Base-by-base conservation (phyloP, 2,797 vertebrate genomes). In the Macropus fuliginosus region DNA sequence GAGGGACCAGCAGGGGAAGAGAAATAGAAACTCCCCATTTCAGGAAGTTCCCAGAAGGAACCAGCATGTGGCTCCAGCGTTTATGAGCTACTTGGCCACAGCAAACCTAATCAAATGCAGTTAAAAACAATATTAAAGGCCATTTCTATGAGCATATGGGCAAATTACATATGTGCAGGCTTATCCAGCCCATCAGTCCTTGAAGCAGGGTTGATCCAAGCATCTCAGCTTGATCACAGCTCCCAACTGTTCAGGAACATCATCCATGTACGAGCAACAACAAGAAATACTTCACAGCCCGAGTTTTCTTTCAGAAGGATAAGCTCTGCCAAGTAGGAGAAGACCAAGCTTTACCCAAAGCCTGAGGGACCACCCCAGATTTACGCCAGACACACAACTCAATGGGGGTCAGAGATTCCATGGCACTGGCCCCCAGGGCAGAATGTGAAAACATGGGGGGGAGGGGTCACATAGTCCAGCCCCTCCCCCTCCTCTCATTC, bases 21-120 rank as follows among this genome's bases (percentile, higher is more conserved):
- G 56, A 98, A 97, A 95, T 74, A 56, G 57, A 95, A 97, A 92
- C 89, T 91, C 91, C 40, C 92, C 40, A 50, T 96, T 96, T 96
- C 92, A 89, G 96, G 87, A 97, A 74, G 56, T 13, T 97, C 52
- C 93, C 91, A 54, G 74, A 94, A 95, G 50, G 55, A 97, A 87
- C 91, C 95, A 96, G 59, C 90, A 92, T 59, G 57, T 97, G 91
- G 54, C 93, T 95, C 59, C n/a, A 56, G 87, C 0, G 18, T 89
- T 91, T 92, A 97, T 52, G 1, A 92, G 62, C 55, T 93, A 91
- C 28, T 96, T 87, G 0, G 28, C 89, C 96, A 50, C 28, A 93
- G 92, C 92, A 95, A 92, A 34, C 13, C 92, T 97, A 94, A 97
- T 94, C 52, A 95, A 66, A 54, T 62, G 62, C 57, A 92, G 91